These are phyloP conservation scores for Dicycla oo DNA, from an alignment of 2,888 invertebrate genomes.

Conservation along the genomic window DNA sequence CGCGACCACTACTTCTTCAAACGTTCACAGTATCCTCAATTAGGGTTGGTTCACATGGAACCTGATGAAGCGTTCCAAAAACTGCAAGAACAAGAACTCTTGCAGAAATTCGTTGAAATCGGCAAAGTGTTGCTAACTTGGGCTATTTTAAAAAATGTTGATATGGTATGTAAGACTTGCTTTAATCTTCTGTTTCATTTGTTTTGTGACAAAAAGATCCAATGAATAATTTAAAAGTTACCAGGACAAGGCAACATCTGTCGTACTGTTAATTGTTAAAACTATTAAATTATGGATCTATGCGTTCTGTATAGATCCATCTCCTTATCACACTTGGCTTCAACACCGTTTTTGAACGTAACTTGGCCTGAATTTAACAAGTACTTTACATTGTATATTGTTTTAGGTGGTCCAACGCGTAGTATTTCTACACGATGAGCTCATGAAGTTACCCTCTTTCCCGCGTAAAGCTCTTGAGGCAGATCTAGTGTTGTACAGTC, in stretches of 20 bases:
- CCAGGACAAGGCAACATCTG: too few species aligned
- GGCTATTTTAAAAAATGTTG: conserved; percentile 97
- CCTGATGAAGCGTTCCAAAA: conserved; percentile 97
- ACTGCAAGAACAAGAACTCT: conserved; percentile 96
- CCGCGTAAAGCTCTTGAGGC: conserved; percentile 99
- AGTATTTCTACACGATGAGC: conserved; percentile 99
- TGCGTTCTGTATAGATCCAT: background rate
- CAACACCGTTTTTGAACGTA: background rate
- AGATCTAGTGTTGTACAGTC: conserved; percentile 97
- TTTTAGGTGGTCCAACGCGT: conserved; percentile 97
- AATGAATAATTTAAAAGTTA: background rate
- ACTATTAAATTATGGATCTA: background rate
- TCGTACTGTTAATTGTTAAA: background rate
- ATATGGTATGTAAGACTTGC: conserved; percentile 91
- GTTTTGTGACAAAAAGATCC: background rate
- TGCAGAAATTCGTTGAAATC: conserved; percentile 98
- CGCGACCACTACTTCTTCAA: conserved; percentile 98
- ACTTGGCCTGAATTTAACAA: background rate
- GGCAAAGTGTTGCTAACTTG: conserved; percentile 98
- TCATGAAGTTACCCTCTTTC: conserved; percentile 99
- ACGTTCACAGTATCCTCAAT: conserved; percentile 99
- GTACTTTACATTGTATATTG: fast-evolving
- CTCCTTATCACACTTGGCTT: background rate
- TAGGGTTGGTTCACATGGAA: conserved; percentile 98
- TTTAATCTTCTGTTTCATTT: background rate